Conservation (phyloP, 1,140 invertebrate species). For the Anastrepha ludens region DNA sequence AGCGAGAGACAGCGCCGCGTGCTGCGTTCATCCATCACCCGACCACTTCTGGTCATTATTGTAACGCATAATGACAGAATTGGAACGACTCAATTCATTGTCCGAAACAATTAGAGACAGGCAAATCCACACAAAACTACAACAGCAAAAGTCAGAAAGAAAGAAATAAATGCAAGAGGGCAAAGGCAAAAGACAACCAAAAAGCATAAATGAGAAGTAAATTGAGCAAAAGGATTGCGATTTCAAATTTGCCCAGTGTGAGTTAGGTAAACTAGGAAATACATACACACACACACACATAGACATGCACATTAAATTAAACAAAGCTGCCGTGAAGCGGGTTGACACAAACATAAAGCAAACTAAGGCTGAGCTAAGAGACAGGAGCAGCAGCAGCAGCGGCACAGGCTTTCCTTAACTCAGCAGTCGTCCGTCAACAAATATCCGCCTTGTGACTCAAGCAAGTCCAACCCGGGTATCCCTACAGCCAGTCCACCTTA, state of each 20-base stretch:
- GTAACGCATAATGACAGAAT: slow-evolving; percentile 43
- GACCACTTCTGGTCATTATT: slow-evolving; percentile 19
- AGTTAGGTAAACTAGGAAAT: not conserved
- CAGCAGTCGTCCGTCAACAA: not conserved
- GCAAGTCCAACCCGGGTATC: too few relatives aligned
- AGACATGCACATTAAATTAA: not conserved
- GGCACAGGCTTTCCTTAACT: not conserved
- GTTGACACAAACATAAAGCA: slow-evolving; percentile 24
- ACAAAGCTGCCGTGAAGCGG: not conserved
- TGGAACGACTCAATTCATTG: slow-evolving; percentile 46
- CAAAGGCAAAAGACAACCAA: not conserved
- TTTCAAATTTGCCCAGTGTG: not conserved
- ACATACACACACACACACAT: not conserved
- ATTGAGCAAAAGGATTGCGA: slow-evolving; percentile 1
- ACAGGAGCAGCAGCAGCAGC: not conserved
- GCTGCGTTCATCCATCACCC: slow-evolving; percentile 11
- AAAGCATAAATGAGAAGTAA: slow-evolving; percentile 35
- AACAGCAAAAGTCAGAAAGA: slow-evolving; percentile 19
- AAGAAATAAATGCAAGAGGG: not conserved
- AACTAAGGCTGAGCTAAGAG: not conserved
- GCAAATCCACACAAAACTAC: not conserved
- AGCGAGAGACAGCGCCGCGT: too few relatives aligned
- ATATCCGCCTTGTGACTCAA: not conserved
- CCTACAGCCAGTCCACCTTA: not conserved
- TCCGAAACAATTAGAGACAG: slow-evolving; percentile 12